These are phyloP conservation scores for Hemithea aestivaria DNA, from an alignment of 2,888 invertebrate genomes.

Conservation along the genomic window DNA sequence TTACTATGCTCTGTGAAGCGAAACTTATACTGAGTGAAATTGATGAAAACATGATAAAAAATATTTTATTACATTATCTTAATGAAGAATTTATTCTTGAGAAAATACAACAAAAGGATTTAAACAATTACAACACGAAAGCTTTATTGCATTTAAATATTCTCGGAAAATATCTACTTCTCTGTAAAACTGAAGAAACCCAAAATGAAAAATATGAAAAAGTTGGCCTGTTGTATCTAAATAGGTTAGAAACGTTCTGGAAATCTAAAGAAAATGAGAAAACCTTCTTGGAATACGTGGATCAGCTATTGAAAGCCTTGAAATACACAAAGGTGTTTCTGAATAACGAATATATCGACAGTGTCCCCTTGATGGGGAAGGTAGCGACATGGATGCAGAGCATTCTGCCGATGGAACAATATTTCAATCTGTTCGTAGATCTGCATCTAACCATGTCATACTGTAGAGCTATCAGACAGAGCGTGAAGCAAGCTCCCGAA, in stretches of 20 bases:
- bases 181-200: constrained; percentile 34
- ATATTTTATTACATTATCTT: constrained; percentile 9
- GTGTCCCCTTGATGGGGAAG: constrained; percentile 41
- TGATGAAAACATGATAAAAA: constrained; percentile 15
- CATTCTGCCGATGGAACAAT: constrained; percentile 39
- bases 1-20: too few relatives aligned
- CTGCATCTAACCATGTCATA: constrained; percentile 52
- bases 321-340: constrained; percentile 45
- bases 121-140: constrained; percentile 5
- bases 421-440: constrained; percentile 37
- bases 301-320: constrained; percentile 22
- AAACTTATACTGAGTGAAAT: too few relatives aligned
- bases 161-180: constrained; percentile 43
- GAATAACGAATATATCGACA: constrained; percentile 34
- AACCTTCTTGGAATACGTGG: constrained; percentile 18
- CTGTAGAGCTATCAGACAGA: constrained; percentile 43
- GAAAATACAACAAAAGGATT: constrained; percentile 11
- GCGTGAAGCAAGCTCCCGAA: constrained; percentile 34
- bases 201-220: constrained; percentile 32
- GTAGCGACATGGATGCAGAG: constrained; percentile 36
- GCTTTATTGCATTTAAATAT: constrained; percentile 33
- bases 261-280: neutral
- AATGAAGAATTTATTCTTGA: constrained; percentile 24
- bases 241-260: constrained; percentile 26
- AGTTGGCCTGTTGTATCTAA: constrained; percentile 37